A percentile compares a stretch with the other conserved stretches of the same genome.
These are phyloP conservation scores for Myrmophylax atrothorax DNA, from an alignment of 2,113 vertebrate genomes.

Conservation along the genomic window DNA sequence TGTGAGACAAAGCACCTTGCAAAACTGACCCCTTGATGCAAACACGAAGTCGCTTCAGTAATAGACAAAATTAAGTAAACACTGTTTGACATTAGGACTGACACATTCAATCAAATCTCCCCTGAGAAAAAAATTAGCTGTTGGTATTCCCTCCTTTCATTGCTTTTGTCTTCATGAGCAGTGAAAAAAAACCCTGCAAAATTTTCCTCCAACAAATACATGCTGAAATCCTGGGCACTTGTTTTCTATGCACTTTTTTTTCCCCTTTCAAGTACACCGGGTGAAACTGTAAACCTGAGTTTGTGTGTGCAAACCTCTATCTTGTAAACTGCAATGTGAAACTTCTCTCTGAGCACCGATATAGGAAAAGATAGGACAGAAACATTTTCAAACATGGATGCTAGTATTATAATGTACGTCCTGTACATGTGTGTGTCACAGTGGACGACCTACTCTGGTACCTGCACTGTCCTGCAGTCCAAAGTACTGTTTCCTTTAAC, in stretches of 20 bases:
- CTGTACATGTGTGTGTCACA: neutral
- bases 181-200: constrained; percentile 9
- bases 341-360: constrained; percentile 69
- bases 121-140: constrained; percentile 59
- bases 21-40: constrained; percentile 38
- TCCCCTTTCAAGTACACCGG: constrained; percentile 73
- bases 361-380: constrained; percentile 46
- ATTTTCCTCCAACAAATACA: constrained; percentile 48
- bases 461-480: constrained; percentile 67
- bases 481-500: constrained; percentile 30
- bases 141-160: constrained; percentile 25
- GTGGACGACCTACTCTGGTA: constrained; percentile 28
- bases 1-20: neutral
- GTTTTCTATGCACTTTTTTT: neutral
- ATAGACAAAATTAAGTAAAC: constrained; percentile 51
- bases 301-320: constrained; percentile 70
- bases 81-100: constrained; percentile 18
- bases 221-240: constrained; percentile 59
- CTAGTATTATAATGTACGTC: constrained; percentile 29
- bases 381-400: constrained; percentile 37
- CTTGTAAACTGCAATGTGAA: constrained; percentile 75
- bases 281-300: constrained; percentile 78
- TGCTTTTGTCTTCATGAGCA: constrained; percentile 39
- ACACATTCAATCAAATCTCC: constrained; percentile 25
- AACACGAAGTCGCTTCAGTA: constrained; percentile 27